Evolutionary conservation across 2,888 invertebrate genomes (phyloP).

Genomic region (Mythimna pallens): DNA sequence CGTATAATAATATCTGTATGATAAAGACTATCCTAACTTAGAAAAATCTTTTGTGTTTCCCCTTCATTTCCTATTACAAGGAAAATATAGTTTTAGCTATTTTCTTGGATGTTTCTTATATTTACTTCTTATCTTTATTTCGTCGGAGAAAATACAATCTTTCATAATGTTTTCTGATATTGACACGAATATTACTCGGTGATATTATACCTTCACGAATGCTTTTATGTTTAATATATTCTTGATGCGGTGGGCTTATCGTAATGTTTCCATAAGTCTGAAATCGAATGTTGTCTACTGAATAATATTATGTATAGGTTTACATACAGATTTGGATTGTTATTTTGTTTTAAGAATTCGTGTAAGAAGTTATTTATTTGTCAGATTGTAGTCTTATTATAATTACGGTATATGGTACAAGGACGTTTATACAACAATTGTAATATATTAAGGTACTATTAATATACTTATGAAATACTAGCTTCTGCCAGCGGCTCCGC

Average conservation of each 20-base stretch:
- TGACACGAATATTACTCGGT: constrained; percentile 52
- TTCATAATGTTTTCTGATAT: constrained; percentile 58
- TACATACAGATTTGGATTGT: constrained; percentile 1
- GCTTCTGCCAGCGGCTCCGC: no score
- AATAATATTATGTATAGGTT: constrained; percentile 36
- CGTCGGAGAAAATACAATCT: constrained; percentile 53
- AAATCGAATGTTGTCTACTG: constrained; percentile 11
- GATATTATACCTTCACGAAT: constrained; percentile 49
- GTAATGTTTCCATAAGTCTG: constrained; percentile 8
- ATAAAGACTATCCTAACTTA: constrained; percentile 7
- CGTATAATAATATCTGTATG: background rate
- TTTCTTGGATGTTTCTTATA: constrained; percentile 33
- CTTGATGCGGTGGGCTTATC: constrained; percentile 39
- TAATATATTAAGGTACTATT: no score
- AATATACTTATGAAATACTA: no score
- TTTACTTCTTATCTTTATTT: constrained; percentile 48
- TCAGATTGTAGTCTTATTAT: no score
- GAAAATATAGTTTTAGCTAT: constrained; percentile 37
- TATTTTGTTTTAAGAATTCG: no score
- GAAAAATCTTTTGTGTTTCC: constrained; percentile 6
- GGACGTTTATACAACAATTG: no score
- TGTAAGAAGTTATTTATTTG: no score
- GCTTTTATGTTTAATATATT: constrained; percentile 45
- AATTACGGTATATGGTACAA: no score
- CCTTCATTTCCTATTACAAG: constrained; percentile 31